phyloP scores from a whole-genome alignment of 2,113 vertebrate genomes.

The Leptodactylus fuscus region DNA sequence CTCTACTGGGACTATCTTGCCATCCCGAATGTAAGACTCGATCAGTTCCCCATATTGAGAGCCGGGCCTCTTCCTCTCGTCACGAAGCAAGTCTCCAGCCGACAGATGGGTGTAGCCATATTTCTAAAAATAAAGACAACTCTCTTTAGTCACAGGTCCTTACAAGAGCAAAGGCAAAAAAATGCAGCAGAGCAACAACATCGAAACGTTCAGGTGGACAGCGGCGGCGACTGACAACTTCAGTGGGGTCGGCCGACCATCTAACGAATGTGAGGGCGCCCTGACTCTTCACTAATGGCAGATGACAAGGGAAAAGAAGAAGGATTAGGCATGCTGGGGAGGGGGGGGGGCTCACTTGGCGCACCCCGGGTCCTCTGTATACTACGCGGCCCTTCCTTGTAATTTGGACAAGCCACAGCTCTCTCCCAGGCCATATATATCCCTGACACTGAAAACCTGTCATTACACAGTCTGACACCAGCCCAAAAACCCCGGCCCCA shows the following conservation, averaged over 20 bases:
- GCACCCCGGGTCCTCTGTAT: too few species aligned
- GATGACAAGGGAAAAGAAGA: too few species aligned
- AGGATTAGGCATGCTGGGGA: too few species aligned
- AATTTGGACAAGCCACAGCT: too few species aligned
- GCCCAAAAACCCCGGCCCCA: neutral
- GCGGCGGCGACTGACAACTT: too few species aligned
- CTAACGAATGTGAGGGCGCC: too few species aligned
- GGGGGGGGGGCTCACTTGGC: too few species aligned
- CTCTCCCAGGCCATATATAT: too few species aligned
- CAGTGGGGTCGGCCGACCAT: too few species aligned
- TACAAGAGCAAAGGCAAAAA: neutral
- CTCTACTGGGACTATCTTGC: slow-evolving; percentile 93
- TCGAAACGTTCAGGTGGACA: too few species aligned
- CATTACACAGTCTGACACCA: neutral
- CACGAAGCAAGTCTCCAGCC: slow-evolving; percentile 92
- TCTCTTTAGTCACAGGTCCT: neutral
- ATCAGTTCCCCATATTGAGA: slow-evolving; percentile 93
- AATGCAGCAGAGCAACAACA: too few species aligned
- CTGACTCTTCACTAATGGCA: too few species aligned
- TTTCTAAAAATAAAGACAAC: slow-evolving; percentile 73
- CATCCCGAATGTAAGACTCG: slow-evolving; percentile 90
- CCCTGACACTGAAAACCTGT: neutral
- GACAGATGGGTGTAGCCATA: slow-evolving; percentile 94
- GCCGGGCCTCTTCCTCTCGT: slow-evolving; percentile 84
- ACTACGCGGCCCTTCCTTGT: neutral